These are phyloP conservation scores for Clinocottus analis DNA, from an alignment of 2,113 vertebrate genomes.

Conservation along the genomic window DNA sequence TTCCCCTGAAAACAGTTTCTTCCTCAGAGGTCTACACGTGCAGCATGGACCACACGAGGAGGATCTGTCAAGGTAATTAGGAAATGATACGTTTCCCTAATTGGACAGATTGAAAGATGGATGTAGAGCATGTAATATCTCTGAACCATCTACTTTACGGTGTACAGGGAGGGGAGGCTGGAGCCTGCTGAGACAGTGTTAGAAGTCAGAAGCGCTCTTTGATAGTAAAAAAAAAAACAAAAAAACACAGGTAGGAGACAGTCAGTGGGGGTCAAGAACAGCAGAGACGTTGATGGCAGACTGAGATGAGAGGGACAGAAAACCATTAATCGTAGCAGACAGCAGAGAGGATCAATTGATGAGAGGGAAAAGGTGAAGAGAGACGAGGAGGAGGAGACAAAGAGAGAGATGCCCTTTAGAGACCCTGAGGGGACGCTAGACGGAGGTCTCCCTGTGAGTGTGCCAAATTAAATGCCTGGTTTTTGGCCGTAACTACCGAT, in stretches of 20 bases:
- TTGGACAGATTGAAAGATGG: constrained; percentile 36
- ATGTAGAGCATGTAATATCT: constrained; percentile 40
- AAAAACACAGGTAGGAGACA: constrained; percentile 8
- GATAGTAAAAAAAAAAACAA: background rate
- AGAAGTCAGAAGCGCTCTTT: constrained; percentile 10
- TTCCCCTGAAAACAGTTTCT: background rate
- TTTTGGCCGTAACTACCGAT: background rate
- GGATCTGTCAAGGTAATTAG: background rate
- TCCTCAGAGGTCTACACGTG: no score
- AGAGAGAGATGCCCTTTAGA: constrained; percentile 12
- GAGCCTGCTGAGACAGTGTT: background rate
- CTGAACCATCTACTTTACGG: constrained; percentile 46
- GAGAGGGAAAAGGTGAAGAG: constrained; percentile 16
- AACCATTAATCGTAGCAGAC: constrained; percentile 52
- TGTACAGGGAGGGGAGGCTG: background rate
- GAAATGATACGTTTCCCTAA: constrained; percentile 26
- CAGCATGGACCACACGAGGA: background rate
- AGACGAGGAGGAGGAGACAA: constrained; percentile 9
- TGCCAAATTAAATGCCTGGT: constrained; percentile 19
- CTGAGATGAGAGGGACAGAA: constrained; percentile 6
- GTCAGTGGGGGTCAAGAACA: constrained; percentile 7
- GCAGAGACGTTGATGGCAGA: background rate
- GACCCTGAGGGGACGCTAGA: constrained; percentile 23
- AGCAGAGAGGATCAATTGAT: constrained; percentile 26
- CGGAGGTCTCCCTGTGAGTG: constrained; percentile 4